A percentile compares a stretch with the other conserved stretches of the same genome.
Conservation (phyloP, 2,113 vertebrate genomes). For the Paramisgurnus dabryanus region DNA sequence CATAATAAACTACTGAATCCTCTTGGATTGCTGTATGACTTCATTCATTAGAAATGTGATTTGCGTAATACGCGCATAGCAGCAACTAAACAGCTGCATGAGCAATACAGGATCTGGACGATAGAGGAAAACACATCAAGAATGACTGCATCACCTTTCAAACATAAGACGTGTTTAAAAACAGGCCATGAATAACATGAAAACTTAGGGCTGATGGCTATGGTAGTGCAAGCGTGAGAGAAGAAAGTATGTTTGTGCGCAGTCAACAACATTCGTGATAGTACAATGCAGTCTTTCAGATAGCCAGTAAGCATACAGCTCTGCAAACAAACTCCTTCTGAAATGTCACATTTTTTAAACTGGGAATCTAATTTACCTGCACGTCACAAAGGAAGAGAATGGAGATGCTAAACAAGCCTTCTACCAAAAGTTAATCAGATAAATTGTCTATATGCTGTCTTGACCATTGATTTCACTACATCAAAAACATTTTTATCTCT, state of each 20-base stretch:
- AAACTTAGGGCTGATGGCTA: neutral
- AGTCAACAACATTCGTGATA: neutral
- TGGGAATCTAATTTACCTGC: neutral
- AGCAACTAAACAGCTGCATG: constrained; percentile 5
- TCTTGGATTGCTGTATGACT: neutral
- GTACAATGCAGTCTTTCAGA: neutral
- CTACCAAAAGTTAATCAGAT: neutral
- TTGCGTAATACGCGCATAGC: neutral
- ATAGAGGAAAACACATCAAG: neutral
- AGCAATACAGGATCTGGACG: neutral
- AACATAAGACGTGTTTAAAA: neutral
- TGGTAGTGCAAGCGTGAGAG: neutral
- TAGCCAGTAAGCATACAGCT: neutral
- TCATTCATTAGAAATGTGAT: neutral
- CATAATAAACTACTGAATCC: neutral
- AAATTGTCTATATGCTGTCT: neutral
- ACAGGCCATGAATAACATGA: neutral
- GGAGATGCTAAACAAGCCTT: neutral
- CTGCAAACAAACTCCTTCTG: neutral
- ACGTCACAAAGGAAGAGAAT: constrained; percentile 54
- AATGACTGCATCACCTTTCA: neutral
- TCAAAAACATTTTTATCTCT: neutral
- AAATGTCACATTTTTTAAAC: neutral
- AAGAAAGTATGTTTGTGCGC: constrained; percentile 3
- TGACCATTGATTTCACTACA: neutral